Base-by-base conservation (phyloP, 1,140 invertebrate genomes). In the Drosophila takahashii region DNA sequence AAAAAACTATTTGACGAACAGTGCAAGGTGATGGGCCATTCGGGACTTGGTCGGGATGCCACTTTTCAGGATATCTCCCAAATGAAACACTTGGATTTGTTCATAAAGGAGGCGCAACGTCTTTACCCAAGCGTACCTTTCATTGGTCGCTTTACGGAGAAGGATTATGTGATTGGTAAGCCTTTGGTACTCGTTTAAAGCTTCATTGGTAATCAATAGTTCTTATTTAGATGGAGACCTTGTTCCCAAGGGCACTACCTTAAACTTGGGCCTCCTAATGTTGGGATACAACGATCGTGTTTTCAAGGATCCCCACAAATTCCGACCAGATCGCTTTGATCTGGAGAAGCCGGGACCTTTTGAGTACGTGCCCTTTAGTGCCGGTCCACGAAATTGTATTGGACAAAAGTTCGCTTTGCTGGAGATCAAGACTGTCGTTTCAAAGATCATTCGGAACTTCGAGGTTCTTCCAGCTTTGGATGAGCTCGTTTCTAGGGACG, bases 241-340 rank as follows among this genome's bases (percentile, higher is more conserved):
- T 1, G 41, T 91, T 4, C 86, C 90, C 0, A 73, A 83, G 16
- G 79, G 77, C 15, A 78, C 78, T 0, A 81, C 83, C 0, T 27
- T 92, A 0, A 86, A 79, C 32, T 10, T 92, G 10, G 79, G 34
- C 0, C 36, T 91, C 0, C 65, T 90, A 0, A 45, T 67, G 0
- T 26, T 92, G 18, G 89, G 89, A 4, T 90, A 91, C 5, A 78
- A 91, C 53, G 84, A 90, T 2, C 91, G 92, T 0, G 44, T 92
- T 34, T 97, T 95, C 84, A 94, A 96, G 34, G 94, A 97, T 79
- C 97, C 97, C 0, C 92, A 95, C 11, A 93, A 91, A 6, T 98
- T 96, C 81, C 93, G 95, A 80, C 97, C 97, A 0, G 96, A 97
- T 22, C 93, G 96, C 78, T 97, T 97, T 92, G 86, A 94, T 5